Evolutionary conservation across 2,797 vertebrate species (phyloP), one percentile per base, ranked within the genome.

Genomic region (Heteromormyrus szaboi): DNA sequence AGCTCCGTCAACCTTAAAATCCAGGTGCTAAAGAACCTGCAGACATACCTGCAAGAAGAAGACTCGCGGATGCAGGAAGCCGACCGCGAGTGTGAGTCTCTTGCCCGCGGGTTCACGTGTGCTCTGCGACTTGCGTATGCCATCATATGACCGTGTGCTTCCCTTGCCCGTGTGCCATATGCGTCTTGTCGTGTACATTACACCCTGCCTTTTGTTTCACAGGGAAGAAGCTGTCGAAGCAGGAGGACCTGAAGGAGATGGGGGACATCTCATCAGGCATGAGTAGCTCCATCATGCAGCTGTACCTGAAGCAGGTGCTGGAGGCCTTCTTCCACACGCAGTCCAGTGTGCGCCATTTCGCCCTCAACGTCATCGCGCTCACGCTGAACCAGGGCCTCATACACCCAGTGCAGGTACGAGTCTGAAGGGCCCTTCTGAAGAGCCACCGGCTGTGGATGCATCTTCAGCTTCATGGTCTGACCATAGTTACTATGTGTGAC

Each of bases 211-310:
- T 87, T 12, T 62, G 56, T 2, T 37, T 2, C 92, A 53, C 93
- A 99, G 98, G 98, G 98, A 99, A 99, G 92, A 98, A 97, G 54
- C 93, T 98, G 92, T 96, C 97, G 33, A 99, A 99, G 79, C 95
- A 99, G 93, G 98, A 99, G 94, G 98, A 99, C 93, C 94, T 99
- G 87, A 99, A 99, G 95, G 98, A 99, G 95, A 99, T 99, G 98
- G 98, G 98, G 2, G 98, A 99, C 91, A 97, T 99, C 93, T 98
- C 98, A 87, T 99, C 98, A 56, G 98, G 98, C 93, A 99, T 99
- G 98, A 99, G 98, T 94, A 99, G 98, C 95, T 99, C 98, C 92
- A 99, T 99, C 92, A 99, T 99, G 97, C 98, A 99, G 95, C 97
- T 99, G 37, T 99, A 99, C 96, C 96, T 99, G 93, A 99, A 99